Evolutionary conservation across 2,888 invertebrate genomes (phyloP), one percentile per base, ranked within the genome.

Genomic region (Criorhina ranunculi): DNA sequence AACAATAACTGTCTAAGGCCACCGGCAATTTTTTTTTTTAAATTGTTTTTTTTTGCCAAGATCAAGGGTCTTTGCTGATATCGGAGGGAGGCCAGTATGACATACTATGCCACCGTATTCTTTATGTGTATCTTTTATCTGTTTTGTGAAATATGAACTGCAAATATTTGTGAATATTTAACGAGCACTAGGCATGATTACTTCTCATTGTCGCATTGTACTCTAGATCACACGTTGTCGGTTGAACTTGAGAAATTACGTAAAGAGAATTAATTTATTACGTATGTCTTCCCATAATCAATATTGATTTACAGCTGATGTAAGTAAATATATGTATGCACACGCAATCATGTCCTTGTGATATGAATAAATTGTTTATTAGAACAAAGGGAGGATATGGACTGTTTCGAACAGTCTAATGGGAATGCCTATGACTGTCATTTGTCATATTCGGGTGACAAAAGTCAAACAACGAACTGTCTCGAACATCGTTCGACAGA

Each of bases 151-250:
- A 8, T 44, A 44, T 44, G 44, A 40, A 40, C 12, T 12, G 40
- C 40, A 12, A 40, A 40, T 17, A 44, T 44, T 44, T 44, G 9
- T 44, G 5, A 8, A 44, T 0, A 17, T 44, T 8, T 44, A 8
- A 40, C 40, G n/a, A 6, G 12, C 9, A 44, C n/a, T 44, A 2
- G 15, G 9, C 9, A 35, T 7, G 24, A 9, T 35, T 9, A 8
- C 44, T 44, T 12, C 17, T 24, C 24, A 24, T 24, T 4, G 24
- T 24, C 24, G 24, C 4, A 24, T 24, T 24, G 24, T 24, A 8
- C 7, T 44, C 24, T 24, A 4, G 24, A 46, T 46, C 24, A 46
- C 46, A 46, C 46, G 17, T 46, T 46, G 46, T 17, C 44, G 17
- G 3, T n/a, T 4, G 17, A 7, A 19, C 7, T 46, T 46, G 46